Conservation (phyloP, 2,797 vertebrate genomes). For the Rhynchotus rufescens region DNA sequence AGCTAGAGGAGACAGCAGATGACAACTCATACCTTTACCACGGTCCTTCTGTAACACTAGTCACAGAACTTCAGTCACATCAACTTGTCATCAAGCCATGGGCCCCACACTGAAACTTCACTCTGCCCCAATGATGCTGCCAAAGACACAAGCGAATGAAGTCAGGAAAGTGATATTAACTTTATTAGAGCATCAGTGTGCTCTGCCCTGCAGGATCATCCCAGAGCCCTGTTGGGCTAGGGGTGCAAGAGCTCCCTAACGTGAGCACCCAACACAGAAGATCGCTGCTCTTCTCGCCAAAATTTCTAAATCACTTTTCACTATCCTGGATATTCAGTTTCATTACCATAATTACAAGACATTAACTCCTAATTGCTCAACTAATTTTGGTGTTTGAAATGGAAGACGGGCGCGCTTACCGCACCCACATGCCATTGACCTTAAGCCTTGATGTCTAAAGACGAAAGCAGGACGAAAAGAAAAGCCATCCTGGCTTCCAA, state of each 20-base stretch:
- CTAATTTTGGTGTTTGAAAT: constrained; percentile 31
- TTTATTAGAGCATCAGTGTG: neutral
- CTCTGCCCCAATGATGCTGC: neutral
- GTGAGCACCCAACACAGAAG: neutral
- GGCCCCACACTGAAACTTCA: neutral
- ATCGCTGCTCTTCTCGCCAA: neutral
- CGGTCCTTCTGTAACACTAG: neutral
- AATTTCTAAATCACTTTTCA: rapidly evolving
- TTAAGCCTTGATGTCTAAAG: constrained; percentile 1
- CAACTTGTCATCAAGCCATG: neutral
- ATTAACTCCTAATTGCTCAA: constrained; percentile 47
- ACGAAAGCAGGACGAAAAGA: constrained; percentile 27
- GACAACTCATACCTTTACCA: neutral
- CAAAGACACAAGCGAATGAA: neutral
- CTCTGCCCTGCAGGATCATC: neutral
- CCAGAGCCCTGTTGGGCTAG: neutral
- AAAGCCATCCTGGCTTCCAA: neutral
- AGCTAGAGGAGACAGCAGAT: neutral
- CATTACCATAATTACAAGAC: constrained; percentile 37
- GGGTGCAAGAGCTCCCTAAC: neutral
- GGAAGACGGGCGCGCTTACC: neutral
- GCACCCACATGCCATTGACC: neutral
- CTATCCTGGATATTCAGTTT: neutral
- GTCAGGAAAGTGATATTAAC: neutral
- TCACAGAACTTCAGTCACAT: neutral